Conservation (phyloP, 2,113 vertebrate species). For the Oceanodroma tethys region DNA sequence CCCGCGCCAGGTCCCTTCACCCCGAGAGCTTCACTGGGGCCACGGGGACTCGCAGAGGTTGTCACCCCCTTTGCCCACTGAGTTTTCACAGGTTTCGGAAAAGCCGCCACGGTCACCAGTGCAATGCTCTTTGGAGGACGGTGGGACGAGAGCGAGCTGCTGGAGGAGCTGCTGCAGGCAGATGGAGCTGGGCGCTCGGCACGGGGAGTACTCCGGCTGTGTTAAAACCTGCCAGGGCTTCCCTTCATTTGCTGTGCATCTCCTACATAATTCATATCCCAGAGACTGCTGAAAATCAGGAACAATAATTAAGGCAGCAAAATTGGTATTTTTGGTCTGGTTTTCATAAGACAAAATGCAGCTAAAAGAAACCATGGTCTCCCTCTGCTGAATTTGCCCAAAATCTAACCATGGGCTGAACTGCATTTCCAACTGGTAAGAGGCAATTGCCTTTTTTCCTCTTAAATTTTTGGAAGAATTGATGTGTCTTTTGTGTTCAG, state of each 20-base stretch:
- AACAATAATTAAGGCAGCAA: background rate
- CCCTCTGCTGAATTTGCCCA: background rate
- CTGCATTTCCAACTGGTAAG: background rate
- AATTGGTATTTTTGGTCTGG: background rate
- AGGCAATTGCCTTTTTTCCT: background rate
- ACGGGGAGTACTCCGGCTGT: rapidly evolving
- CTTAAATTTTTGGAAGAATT: background rate
- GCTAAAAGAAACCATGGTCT: background rate
- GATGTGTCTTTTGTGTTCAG: background rate
- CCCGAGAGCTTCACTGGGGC: background rate
- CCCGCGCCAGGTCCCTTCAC: background rate
- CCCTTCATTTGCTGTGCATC: background rate
- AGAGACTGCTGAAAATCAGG: background rate
- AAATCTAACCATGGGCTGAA: background rate
- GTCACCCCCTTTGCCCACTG: background rate
- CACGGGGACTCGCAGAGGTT: rapidly evolving
- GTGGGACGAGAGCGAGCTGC: background rate
- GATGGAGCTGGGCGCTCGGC: background rate
- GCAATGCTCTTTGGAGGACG: rapidly evolving
- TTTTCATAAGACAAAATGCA: background rate
- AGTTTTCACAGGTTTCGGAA: background rate
- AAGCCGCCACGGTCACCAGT: rapidly evolving
- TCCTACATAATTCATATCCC: constrained; percentile 27
- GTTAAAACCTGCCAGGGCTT: background rate
- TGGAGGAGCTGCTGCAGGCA: background rate